Percentiles rank a stretch among this genome's conserved stretches.
Conservation (phyloP, 2,797 vertebrate genomes). For the Epinephelus malabaricus region DNA sequence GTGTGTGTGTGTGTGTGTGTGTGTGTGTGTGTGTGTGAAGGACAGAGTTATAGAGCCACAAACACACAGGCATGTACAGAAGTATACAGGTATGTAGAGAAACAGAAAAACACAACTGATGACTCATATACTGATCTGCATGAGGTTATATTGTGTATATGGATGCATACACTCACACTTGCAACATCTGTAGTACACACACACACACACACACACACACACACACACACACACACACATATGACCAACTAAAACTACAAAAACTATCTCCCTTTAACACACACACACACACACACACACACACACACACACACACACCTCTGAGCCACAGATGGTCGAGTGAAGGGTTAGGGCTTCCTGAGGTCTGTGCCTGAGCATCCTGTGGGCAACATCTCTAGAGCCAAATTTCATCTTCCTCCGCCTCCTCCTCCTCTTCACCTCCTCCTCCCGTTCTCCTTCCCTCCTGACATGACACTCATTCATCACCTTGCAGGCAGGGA, state of each 20-base stretch:
- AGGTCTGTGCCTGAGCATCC: conserved; percentile 76
- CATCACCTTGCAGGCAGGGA: conserved; percentile 74
- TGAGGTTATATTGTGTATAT: neutral
- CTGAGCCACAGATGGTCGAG: conserved; percentile 79
- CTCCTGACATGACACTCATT: conserved; percentile 78
- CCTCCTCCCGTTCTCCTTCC: conserved; percentile 48
- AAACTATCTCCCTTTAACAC: neutral
- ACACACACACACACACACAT: neutral
- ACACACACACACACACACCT: conserved; percentile 39
- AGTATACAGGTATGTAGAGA: neutral
- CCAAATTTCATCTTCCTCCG: conserved; percentile 72
- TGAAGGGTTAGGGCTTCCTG: conserved; percentile 76
- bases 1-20: conserved; percentile 29
- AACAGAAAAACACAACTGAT: neutral
- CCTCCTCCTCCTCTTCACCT: conserved; percentile 32
- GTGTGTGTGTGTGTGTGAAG: neutral
- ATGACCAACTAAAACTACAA: neutral
- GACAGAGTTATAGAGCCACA: neutral
- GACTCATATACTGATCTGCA: neutral
- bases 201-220: neutral
- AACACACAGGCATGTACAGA: conserved; percentile 11
- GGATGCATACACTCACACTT: neutral
- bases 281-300: conserved; percentile 21
- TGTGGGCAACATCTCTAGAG: conserved; percentile 71
- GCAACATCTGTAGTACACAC: no score